A percentile compares a stretch with the other conserved stretches of the same genome.
These are phyloP conservation scores for Capitella teleta DNA, from an alignment of 1,140 invertebrate species.

Conservation along the genomic window DNA sequence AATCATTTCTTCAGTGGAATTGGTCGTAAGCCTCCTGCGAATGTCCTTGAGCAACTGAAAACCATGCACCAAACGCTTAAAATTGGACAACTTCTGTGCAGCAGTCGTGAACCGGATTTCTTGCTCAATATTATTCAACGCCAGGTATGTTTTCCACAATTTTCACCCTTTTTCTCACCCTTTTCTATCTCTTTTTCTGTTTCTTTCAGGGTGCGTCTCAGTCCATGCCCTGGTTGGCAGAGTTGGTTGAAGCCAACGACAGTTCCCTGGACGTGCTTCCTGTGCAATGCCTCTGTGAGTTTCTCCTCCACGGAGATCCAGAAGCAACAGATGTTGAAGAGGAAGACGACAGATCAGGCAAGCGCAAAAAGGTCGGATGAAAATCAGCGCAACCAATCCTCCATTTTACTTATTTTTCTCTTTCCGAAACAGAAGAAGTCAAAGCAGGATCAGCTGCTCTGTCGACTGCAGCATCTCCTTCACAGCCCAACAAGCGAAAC, in stretches of 20 bases:
- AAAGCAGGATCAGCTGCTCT: constrained; percentile 67
- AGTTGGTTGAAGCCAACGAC: constrained; percentile 83
- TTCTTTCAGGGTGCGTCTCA: constrained; percentile 55
- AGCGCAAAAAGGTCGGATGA: too few relatives aligned
- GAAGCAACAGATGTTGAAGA: constrained; percentile 33
- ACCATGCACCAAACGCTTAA: constrained; percentile 63
- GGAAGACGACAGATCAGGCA: constrained; percentile 9
- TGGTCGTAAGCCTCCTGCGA: constrained; percentile 63
- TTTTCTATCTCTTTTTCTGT: constrained; percentile 9
- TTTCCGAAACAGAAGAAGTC: constrained; percentile 44
- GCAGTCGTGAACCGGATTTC: constrained; percentile 80
- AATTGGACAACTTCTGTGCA: constrained; percentile 80
- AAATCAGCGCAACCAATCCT: too few relatives aligned
- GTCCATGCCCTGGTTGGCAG: constrained; percentile 93
- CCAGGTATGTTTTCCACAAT: constrained; percentile 42
- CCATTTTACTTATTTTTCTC: too few relatives aligned
- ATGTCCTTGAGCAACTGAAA: constrained; percentile 70
- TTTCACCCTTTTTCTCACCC: not conserved
- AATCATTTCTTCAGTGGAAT: constrained; percentile 47
- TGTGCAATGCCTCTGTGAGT: constrained; percentile 92
- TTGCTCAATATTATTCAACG: constrained; percentile 83
- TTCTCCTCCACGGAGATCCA: constrained; percentile 60
- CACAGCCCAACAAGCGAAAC: constrained; percentile 45
- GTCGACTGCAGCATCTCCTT: constrained; percentile 54
- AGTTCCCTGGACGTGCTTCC: constrained; percentile 74